Evolutionary conservation across 2,888 invertebrate genomes (phyloP), one percentile per base, ranked within the genome.

Genomic region (Lamellibrachia columna): DNA sequence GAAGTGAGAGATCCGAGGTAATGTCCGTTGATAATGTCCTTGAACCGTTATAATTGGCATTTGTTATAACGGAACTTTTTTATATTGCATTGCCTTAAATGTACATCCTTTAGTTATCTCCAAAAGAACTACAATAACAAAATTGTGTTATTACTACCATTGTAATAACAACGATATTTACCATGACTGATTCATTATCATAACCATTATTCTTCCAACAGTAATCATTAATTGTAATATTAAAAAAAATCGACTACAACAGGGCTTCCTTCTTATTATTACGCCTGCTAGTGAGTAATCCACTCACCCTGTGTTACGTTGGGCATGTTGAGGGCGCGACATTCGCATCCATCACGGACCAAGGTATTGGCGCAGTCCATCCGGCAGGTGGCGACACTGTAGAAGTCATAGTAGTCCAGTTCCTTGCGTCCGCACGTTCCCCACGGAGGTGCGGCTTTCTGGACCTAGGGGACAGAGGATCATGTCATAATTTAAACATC

Each of bases 241-340:
- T 58, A 11, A 60, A 60, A 28, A 28, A 28, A 3, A 60, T 4
- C 60, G 3, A 15, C 60, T 15, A 15, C 60, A 15, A 7, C 9
- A 40, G 58, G 92, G 92, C 22, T 93, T 60, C 60, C 15, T 22
- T 6, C 53, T 91, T 28, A 90, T 22, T n/a, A 8, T 90, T 28
- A 90, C n/a, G 8, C 9, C 4, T 15, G 15, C 15, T 3, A 22
- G 15, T 60, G 15, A 15, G 3, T 15, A 3, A n/a, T 22, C 40
- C 53, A 91, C 53, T 91, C 28, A 93, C 91, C 15, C 8, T 15
- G 28, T n/a, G 11, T 40, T n/a, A n/a, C 52, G 9, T 90, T 15
- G 3, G 93, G 93, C 93, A 93, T 93, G 91, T 92, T 91, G 90
- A 93, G 91, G 40, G 92, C 93, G n/a, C 92, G 53, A 55, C 93